These are phyloP conservation scores for Argynnis bischoffii DNA, from an alignment of 2,888 invertebrate species.

Conservation along the genomic window DNA sequence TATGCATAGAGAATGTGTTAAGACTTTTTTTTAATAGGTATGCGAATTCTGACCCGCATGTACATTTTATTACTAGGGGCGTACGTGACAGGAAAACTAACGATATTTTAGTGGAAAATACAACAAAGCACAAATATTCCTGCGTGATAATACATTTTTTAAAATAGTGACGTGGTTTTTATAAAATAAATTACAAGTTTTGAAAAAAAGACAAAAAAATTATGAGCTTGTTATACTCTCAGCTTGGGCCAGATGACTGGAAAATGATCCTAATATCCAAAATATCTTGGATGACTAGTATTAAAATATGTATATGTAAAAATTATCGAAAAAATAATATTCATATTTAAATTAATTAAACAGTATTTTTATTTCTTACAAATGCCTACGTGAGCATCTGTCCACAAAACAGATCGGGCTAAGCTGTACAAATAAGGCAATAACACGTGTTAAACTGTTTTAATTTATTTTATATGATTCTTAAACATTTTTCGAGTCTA, in stretches of 20 bases:
- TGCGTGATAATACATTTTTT: neutral
- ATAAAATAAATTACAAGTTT: too few relatives aligned
- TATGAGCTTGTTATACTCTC: too few relatives aligned
- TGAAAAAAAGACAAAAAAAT: too few relatives aligned
- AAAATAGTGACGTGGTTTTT: neutral
- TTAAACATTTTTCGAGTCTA: neutral
- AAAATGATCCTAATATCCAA: neutral
- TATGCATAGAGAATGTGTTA: too few relatives aligned
- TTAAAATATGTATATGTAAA: too few relatives aligned
- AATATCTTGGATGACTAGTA: too few relatives aligned
- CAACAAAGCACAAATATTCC: neutral
- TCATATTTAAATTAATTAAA: constrained; percentile 9
- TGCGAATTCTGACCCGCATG: constrained; percentile 23
- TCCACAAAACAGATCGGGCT: constrained; percentile 23
- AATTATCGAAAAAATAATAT: neutral
- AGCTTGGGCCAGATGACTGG: neutral
- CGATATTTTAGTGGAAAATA: constrained; percentile 12
- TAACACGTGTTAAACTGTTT: constrained; percentile 8
- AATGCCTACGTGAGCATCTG: constrained; percentile 17
- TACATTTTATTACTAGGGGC: constrained; percentile 18
- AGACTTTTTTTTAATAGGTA: too few relatives aligned
- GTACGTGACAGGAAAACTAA: constrained; percentile 26
- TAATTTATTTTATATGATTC: neutral
- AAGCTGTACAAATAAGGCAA: constrained; percentile 15
- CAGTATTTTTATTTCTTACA: constrained; percentile 8